Base-by-base conservation (phyloP, 64 coral and sea anemone species). In the Actinia tenebrosa region DNA sequence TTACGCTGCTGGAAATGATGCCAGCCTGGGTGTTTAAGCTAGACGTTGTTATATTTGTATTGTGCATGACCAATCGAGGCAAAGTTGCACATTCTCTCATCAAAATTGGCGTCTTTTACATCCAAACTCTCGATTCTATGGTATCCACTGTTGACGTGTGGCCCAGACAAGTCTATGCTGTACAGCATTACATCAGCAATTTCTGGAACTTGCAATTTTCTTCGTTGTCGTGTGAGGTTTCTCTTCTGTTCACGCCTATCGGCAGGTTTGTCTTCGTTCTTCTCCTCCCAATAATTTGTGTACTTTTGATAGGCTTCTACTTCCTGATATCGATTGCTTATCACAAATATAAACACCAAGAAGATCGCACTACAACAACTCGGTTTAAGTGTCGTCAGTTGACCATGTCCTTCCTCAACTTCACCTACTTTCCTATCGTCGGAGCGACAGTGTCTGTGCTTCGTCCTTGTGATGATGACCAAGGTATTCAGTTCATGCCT, bases 101-200 rank as follows among this genome's bases (percentile, higher is more conserved):
- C n/a, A 93, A 88, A 88, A 89, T 93, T 1, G 72, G 82, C 18
- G 37, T 93, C 19, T 93, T 93, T 42, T 93, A 93, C 63, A 89
- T 93, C 15, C 91, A 93, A 86, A 93, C 91, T 18, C 83, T 89
- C 37, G 91, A 93, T 69, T 88, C 88, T 54, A 85, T 93, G 37
- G 87, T 93, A 22, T 88, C 83, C 0, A 93, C 30, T 55, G 45
- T 85, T 56, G 66, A 86, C 13, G 77, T 93, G 22, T 93, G 91
- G 91, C 91, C 91, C 25, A 16, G 20, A 59, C 10, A 71, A 18
- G 75, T 93, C 13, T 20, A 89, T 87, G 46, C 52, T 17, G 87
- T 87, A 37, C 92, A 93, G 45, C 88, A 47, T 60, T 89, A 89
- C 92, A 71, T 93, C 16, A 93, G 92, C 59, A 93, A 87, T 46